These are phyloP conservation scores for Congeria kusceri DNA, from an alignment of 2,888 invertebrate genomes.

Conservation along the genomic window DNA sequence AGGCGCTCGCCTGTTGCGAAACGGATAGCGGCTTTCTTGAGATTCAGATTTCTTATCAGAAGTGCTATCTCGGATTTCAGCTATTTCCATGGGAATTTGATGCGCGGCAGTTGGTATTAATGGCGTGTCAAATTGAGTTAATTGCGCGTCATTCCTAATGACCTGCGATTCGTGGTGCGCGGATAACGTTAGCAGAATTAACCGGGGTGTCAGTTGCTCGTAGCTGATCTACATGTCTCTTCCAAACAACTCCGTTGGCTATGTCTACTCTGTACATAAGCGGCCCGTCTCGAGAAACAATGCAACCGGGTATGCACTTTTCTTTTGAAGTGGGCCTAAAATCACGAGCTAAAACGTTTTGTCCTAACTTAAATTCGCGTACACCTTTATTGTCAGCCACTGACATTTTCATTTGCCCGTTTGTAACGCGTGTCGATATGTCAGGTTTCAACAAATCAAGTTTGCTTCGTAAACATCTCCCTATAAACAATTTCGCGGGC, in stretches of 20 bases:
- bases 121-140: too few relatives aligned
- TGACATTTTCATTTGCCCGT: not conserved
- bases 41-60: too few relatives aligned
- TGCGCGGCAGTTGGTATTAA: too few relatives aligned
- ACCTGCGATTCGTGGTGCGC: too few relatives aligned
- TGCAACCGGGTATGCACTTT: not conserved
- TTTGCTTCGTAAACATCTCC: conserved; percentile 34
- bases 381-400: not conserved
- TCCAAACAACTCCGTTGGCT: not conserved
- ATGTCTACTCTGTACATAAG: not conserved
- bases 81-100: too few relatives aligned
- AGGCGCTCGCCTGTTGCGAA: too few relatives aligned
- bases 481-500: conserved; percentile 54
- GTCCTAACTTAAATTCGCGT: not conserved
- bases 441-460: not conserved
- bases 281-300: not conserved
- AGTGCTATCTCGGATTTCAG: too few relatives aligned
- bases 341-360: not conserved
- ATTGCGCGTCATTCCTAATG: too few relatives aligned
- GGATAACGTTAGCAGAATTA: too few relatives aligned
- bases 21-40: too few relatives aligned
- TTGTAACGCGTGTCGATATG: not conserved
- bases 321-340: not conserved
- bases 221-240: not conserved
- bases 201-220: not conserved